These are phyloP conservation scores for Dendrolimus houi DNA, from an alignment of 2,888 invertebrate genomes.

Conservation along the genomic window DNA sequence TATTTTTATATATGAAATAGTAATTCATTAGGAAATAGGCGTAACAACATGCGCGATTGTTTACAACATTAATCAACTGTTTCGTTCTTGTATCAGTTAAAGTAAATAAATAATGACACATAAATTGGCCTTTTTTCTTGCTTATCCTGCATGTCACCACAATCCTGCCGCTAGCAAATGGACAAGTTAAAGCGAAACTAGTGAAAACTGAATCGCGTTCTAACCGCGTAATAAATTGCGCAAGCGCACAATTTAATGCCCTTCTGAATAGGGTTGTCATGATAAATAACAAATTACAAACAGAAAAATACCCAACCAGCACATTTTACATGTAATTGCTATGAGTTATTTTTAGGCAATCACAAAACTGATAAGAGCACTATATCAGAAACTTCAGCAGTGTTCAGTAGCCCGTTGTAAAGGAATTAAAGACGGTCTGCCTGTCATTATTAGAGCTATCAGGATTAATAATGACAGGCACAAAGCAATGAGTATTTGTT, in stretches of 20 bases:
- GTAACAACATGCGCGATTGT: constrained; percentile 36
- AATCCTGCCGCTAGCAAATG: neutral
- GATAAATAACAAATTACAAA: too few relatives aligned
- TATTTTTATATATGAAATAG: constrained; percentile 62
- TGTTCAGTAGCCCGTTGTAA: too few relatives aligned
- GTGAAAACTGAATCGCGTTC: neutral
- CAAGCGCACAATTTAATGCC: neutral
- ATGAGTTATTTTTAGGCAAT: too few relatives aligned
- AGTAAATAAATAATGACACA: constrained; percentile 68
- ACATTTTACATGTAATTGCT: too few relatives aligned
- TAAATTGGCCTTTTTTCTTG: constrained; percentile 68
- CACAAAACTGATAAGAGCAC: too few relatives aligned
- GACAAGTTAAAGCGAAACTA: neutral
- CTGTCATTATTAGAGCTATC: too few relatives aligned
- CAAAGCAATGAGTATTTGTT: neutral
- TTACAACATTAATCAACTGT: constrained; percentile 31
- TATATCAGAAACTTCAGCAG: too few relatives aligned
- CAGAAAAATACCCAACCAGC: too few relatives aligned
- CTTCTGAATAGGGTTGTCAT: too few relatives aligned
- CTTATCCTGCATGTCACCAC: constrained; percentile 57
- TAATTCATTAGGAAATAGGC: constrained; percentile 24
- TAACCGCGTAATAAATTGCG: neutral
- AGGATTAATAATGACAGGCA: neutral
- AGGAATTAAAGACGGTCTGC: too few relatives aligned
- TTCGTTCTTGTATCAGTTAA: constrained; percentile 58